Conservation (phyloP, 2,797 vertebrate species). For the Clarias laeviceps region DNA sequence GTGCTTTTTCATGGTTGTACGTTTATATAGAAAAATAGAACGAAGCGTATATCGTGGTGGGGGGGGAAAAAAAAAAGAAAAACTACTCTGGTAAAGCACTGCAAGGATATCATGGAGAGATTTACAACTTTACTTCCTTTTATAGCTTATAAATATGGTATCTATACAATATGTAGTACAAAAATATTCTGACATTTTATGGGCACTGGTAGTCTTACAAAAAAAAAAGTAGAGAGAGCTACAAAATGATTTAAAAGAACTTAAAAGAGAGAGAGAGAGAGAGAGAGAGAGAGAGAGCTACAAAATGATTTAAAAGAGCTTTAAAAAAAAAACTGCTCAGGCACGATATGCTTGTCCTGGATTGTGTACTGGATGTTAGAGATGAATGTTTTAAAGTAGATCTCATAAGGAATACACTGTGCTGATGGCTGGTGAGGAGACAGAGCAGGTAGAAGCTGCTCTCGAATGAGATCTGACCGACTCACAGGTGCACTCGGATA, state of each 20-base stretch:
- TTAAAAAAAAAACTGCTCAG: slow-evolving; percentile 70
- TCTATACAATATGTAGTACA: slow-evolving; percentile 87
- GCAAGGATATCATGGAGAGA: slow-evolving; percentile 85
- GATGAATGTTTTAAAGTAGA: slow-evolving; percentile 16
- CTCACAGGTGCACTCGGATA: slow-evolving; percentile 56
- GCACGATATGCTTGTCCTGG: slow-evolving; percentile 74
- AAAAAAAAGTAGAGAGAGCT: slow-evolving; percentile 24
- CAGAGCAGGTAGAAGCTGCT: background rate
- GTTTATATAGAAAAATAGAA: slow-evolving; percentile 79
- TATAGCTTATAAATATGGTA: slow-evolving; percentile 91
- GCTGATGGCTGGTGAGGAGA: slow-evolving; percentile 21
- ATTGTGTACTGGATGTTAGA: slow-evolving; percentile 42
- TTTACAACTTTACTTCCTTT: slow-evolving; percentile 81
- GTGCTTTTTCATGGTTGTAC: slow-evolving; percentile 66
- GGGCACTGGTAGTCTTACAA: slow-evolving; percentile 70
- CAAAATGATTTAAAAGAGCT: slow-evolving; percentile 61
- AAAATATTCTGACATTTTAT: slow-evolving; percentile 85
- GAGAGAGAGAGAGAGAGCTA: slow-evolving; percentile 34
- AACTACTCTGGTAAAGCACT: slow-evolving; percentile 76
- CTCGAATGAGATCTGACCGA: too few species aligned
- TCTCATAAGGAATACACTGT: slow-evolving; percentile 5
- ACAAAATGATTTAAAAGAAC: background rate
- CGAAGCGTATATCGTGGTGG: slow-evolving; percentile 71
- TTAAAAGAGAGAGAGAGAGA: slow-evolving; percentile 24
- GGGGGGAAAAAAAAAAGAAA: background rate